Evolutionary conservation across 2,888 invertebrate species (phyloP).

Genomic region (Amblyjoppa proteus): DNA sequence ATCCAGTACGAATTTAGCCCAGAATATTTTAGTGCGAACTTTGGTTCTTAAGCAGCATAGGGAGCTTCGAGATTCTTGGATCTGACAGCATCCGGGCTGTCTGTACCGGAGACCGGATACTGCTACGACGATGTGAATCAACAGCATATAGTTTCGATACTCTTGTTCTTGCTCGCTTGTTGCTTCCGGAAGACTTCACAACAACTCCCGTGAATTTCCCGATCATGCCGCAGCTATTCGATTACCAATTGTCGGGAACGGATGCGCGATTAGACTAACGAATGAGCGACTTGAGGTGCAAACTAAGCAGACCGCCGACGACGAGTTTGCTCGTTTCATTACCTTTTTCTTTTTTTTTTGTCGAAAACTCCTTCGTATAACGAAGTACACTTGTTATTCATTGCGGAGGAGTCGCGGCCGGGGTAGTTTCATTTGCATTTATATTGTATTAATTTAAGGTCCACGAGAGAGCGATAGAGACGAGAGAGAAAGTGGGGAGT

Average conservation of each 20-base stretch:
- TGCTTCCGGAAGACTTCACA: background rate
- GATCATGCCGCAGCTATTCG: background rate
- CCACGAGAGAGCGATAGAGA: constrained; percentile 51
- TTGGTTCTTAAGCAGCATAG: background rate
- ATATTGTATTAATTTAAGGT: constrained; percentile 80
- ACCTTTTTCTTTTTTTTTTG: constrained; percentile 1
- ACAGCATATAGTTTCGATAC: background rate
- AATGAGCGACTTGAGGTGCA: constrained; percentile 1
- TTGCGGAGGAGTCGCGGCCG: constrained; percentile 66
- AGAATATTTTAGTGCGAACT: background rate
- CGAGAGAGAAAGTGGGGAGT: constrained; percentile 38
- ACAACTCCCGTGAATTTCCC: background rate
- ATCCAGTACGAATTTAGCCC: background rate
- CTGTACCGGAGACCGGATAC: background rate
- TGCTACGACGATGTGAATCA: background rate
- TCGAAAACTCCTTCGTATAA: constrained; percentile 62
- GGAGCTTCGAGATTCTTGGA: background rate
- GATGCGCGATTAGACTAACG: constrained; percentile 7
- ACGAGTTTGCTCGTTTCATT: constrained; percentile 29
- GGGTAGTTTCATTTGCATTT: constrained; percentile 79
- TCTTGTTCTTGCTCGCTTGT: background rate
- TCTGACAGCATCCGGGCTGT: background rate
- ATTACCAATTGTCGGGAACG: constrained; percentile 5
- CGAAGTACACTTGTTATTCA: constrained; percentile 70
- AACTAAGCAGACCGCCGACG: constrained; percentile 32